Percentiles rank a stretch among this genome's conserved stretches.
phyloP scores from a whole-genome alignment of 2,797 vertebrate genomes.

The Mus caroli region DNA sequence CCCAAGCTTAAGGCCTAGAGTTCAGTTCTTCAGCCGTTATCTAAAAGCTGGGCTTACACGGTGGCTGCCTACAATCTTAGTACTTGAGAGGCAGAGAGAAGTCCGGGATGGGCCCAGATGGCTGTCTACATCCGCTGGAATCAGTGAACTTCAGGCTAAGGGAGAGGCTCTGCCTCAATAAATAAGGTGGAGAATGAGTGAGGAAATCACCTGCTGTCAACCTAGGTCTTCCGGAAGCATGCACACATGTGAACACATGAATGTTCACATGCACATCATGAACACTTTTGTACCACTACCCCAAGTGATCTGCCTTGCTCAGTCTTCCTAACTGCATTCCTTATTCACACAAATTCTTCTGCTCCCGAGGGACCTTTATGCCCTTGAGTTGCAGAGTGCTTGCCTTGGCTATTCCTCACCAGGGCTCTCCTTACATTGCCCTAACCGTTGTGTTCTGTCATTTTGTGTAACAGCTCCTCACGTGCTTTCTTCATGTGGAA shows the following conservation, averaged over 20 bases:
- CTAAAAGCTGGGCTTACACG: background rate
- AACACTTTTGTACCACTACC: accelerated
- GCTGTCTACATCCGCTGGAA: background rate
- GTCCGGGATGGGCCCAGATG: too few species aligned
- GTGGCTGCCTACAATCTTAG: background rate
- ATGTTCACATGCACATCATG: background rate
- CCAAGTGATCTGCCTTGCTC: background rate
- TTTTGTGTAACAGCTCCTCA: background rate
- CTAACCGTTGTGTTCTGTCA: background rate
- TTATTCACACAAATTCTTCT: background rate
- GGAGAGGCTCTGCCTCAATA: background rate
- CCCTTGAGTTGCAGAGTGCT: background rate
- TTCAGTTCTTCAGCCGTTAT: background rate
- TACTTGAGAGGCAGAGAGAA: background rate
- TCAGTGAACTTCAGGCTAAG: background rate
- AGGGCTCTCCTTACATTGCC: background rate
- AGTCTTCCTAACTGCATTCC: constrained; percentile 32
- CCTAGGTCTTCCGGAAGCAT: background rate
- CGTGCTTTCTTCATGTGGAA: background rate
- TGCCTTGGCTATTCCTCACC: background rate
- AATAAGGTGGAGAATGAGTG: background rate
- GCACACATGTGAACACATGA: background rate
- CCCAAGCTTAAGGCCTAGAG: background rate
- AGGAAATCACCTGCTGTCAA: background rate
- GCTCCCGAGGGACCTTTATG: background rate